phyloP scores from a whole-genome alignment of 2,888 invertebrate species.

The Drosophila quinaria region DNA sequence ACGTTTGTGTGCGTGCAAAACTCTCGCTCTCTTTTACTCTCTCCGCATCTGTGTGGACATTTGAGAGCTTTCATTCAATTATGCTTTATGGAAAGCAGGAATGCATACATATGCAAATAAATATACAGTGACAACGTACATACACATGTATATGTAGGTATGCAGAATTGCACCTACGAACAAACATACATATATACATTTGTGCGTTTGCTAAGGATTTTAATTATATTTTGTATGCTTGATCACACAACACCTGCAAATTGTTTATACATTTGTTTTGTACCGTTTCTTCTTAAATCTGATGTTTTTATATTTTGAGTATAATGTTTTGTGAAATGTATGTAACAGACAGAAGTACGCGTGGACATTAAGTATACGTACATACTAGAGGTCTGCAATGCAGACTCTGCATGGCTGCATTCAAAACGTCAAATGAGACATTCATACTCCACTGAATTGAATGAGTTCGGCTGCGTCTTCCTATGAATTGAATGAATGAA shows the following conservation, averaged over 20 bases:
- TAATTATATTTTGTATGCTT: conserved; percentile 8
- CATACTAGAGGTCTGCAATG: too few species aligned
- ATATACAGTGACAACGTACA: background rate
- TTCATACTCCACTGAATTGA: too few species aligned
- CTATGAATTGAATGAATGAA: too few species aligned
- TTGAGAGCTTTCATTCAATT: conserved; percentile 34
- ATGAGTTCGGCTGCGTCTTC: too few species aligned
- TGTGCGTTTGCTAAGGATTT: conserved; percentile 17
- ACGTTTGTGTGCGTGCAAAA: conserved; percentile 28
- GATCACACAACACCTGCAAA: conserved; percentile 17
- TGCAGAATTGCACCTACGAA: background rate
- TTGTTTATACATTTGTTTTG: conserved; percentile 5
- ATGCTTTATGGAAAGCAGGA: conserved; percentile 31
- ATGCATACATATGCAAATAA: conserved; percentile 3
- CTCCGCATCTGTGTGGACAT: background rate
- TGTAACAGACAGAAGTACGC: too few species aligned
- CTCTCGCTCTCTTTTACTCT: background rate
- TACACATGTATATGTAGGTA: background rate
- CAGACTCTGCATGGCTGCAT: too few species aligned
- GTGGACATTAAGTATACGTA: too few species aligned
- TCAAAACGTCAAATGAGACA: too few species aligned
- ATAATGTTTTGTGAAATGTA: too few species aligned
- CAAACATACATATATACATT: background rate
- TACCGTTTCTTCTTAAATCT: background rate
- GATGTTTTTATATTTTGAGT: background rate